These are phyloP conservation scores for Microctenopoma lineatum DNA, from an alignment of 2,797 vertebrate species.

Conservation along the genomic window DNA sequence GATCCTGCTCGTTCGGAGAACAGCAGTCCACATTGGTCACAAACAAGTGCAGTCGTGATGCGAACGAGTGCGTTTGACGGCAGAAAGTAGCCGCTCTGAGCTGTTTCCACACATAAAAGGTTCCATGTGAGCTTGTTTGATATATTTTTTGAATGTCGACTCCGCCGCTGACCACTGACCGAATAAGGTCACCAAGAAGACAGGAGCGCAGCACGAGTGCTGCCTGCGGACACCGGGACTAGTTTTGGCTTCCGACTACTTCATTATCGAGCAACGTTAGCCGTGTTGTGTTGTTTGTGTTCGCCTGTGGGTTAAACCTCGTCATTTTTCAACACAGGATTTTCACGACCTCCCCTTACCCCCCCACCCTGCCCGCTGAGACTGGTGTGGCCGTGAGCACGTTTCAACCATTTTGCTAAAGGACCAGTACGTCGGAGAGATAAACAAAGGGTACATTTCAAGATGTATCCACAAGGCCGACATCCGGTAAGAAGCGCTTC, in stretches of 20 bases:
- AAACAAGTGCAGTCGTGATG: neutral
- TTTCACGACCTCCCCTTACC: slow-evolving; percentile 48
- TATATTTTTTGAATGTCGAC: neutral
- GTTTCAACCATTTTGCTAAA: slow-evolving; percentile 74
- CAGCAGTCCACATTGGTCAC: slow-evolving; percentile 11
- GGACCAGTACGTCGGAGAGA: slow-evolving; percentile 73
- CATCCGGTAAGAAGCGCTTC: slow-evolving; percentile 88
- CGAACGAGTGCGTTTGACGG: neutral
- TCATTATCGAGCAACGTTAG: slow-evolving; percentile 28
- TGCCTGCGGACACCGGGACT: slow-evolving; percentile 6
- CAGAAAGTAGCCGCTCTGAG: neutral
- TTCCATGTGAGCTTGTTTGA: neutral
- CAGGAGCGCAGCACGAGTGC: slow-evolving; percentile 14
- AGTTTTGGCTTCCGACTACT: slow-evolving; percentile 26
- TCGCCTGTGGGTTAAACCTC: slow-evolving; percentile 68
- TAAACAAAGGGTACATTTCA: slow-evolving; percentile 82
- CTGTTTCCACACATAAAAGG: slow-evolving; percentile 26
- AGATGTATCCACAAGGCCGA: slow-evolving; percentile 93
- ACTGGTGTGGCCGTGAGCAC: slow-evolving; percentile 68
- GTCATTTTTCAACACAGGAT: slow-evolving; percentile 72
- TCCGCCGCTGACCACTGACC: slow-evolving; percentile 51
- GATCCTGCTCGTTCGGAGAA: slow-evolving; percentile 20
- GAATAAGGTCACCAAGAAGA: slow-evolving; percentile 66
- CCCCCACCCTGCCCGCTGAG: slow-evolving; percentile 53
- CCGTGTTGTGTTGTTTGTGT: neutral